Base-by-base conservation (phyloP, 2,888 invertebrate species). In the Folsomia candida region DNA sequence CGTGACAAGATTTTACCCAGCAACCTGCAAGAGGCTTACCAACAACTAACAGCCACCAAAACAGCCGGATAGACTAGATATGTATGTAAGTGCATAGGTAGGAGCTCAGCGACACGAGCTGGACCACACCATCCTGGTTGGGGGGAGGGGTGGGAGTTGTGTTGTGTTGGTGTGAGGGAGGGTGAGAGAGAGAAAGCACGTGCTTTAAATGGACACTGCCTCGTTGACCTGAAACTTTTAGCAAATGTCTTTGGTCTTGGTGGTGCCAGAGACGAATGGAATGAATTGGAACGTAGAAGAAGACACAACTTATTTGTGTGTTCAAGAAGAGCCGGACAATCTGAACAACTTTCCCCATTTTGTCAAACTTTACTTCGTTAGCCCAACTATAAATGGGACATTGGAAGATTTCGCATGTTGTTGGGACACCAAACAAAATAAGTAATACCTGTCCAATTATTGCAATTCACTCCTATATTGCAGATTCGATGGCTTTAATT, bases 261-360 rank as follows among this genome's bases (percentile, higher is more conserved):
- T 47, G 47, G 9, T 47, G 47, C 9, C 9, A 54, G 18, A 54
- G 54, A 54, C 54, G 54, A 54, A 54, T 54, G 54, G 4, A 54
- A 54, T 54, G 11, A 54, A n/a, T n/a, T 20, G 6, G 54, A 54
- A 54, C 54, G 18, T n/a, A n/a, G n/a, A 20, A 6, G 20, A n/a
- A 54, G 54, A 54, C 22, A 54, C 54, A 54, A 54, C 54, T 54
- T 54, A 54, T 54, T 54, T 54, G 54, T 54, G 54, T 54, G 54
- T 20, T 22, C 54, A 54, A 54, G 59, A 24, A 18, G 25, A 61
- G 27, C 26, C 28, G 28, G 27, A 61, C 28, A 61, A 61, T 61
- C 61, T 61, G 27, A n/a, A 14, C 28, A 61, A 61, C 28, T 61
- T 61, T 61, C 2, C n/a, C 61, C 61, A 61, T 61, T 54, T 61